Conservation (phyloP, 30 jellyfish, hydroid and myxozoan species). For the Sanderia malayensis region DNA sequence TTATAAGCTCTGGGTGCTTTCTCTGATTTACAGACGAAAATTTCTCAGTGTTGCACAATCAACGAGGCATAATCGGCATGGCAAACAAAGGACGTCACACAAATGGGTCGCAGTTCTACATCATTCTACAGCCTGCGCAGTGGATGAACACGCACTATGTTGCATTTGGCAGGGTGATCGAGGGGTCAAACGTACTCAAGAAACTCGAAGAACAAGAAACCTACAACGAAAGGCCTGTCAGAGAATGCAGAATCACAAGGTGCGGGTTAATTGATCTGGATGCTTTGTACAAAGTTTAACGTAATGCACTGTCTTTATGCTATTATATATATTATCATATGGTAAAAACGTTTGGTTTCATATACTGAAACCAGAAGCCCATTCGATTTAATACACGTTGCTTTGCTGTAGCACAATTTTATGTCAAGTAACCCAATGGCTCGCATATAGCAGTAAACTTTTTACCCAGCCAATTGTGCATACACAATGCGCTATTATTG, state of each 20-base stretch:
- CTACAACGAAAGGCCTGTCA: conserved; percentile 83
- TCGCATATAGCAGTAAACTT: no score
- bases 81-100: conserved; percentile 93
- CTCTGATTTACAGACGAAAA: conserved; percentile 94
- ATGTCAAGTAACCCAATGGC: no score
- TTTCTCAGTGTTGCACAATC: conserved; percentile 66
- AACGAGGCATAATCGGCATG: conserved; percentile 96
- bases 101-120: conserved; percentile 88
- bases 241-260: conserved; percentile 57
- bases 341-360: no score
- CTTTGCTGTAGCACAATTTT: no score
- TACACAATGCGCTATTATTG: no score
- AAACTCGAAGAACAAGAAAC: conserved; percentile 71
- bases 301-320: no score
- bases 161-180: conserved; percentile 91
- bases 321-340: no score
- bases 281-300: conserved; percentile 51
- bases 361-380: no score
- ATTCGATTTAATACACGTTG: no score
- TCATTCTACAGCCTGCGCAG: conserved; percentile 77
- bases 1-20: no score
- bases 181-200: conserved; percentile 62
- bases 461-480: no score
- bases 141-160: conserved; percentile 96
- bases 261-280: conserved; percentile 79